Conservation (phyloP, 2,888 invertebrate species). For the Ectobius pallidus region DNA sequence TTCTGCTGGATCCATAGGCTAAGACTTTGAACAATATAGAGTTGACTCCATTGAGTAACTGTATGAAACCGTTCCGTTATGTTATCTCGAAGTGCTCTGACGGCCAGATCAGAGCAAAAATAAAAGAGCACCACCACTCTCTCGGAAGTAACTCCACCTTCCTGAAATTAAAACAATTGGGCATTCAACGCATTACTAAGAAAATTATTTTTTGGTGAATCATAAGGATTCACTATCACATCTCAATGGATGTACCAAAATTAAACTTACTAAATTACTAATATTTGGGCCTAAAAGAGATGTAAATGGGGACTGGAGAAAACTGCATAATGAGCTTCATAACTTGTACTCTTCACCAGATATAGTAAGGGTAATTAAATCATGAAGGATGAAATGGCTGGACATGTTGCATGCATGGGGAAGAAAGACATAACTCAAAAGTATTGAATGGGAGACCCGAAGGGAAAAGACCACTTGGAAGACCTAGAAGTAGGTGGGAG, state of each 20-base stretch:
- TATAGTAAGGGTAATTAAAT: no score
- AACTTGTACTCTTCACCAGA: no score
- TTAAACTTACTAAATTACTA: background rate
- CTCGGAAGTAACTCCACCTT: slow-evolving; percentile 62
- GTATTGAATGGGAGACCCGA: no score
- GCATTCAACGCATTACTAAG: background rate
- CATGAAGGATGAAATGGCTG: no score
- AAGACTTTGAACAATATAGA: slow-evolving; percentile 61
- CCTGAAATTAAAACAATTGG: slow-evolving; percentile 53
- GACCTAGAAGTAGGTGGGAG: no score
- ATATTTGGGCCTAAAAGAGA: no score
- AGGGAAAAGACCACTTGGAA: no score
- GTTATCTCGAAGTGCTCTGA: slow-evolving; percentile 55
- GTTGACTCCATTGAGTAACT: slow-evolving; percentile 63
- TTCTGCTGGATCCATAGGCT: slow-evolving; percentile 63
- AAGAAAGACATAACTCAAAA: no score
- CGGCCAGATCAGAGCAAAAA: slow-evolving; percentile 63
- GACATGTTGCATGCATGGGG: no score
- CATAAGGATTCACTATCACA: background rate
- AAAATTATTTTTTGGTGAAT: background rate
- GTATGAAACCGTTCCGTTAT: slow-evolving; percentile 59
- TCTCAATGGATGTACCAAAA: background rate
- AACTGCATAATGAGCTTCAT: no score
- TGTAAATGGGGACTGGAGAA: no score
- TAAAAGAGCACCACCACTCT: slow-evolving; percentile 62